phyloP scores from a whole-genome alignment of 2,113 vertebrate species.

The Xiphophorus hellerii region DNA sequence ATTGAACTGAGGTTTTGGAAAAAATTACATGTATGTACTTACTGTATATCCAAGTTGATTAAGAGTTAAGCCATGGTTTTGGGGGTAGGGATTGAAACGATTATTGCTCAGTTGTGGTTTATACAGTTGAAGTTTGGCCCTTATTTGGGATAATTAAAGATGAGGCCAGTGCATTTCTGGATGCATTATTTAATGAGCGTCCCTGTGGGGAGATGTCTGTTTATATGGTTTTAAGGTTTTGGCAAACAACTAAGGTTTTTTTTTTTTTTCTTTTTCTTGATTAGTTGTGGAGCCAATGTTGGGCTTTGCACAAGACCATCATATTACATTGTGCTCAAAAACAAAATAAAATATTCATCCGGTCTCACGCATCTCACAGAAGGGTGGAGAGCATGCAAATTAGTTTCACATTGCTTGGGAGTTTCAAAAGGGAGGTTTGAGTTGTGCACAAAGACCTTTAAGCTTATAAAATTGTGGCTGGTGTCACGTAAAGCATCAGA shows the following conservation, averaged over 20 bases:
- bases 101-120: too few relatives aligned
- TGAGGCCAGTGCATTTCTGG: not conserved
- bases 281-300: not conserved
- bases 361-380: too few relatives aligned
- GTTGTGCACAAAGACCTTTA: too few relatives aligned
- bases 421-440: too few relatives aligned
- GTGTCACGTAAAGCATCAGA: too few relatives aligned
- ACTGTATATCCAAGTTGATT: not conserved
- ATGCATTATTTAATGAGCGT: not conserved
- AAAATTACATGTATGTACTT: not conserved
- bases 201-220: not conserved
- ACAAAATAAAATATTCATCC: not conserved
- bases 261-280: too few relatives aligned
- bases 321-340: not conserved
- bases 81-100: not conserved
- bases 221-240: not conserved
- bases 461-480: too few relatives aligned
- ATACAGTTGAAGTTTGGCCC: too few relatives aligned
- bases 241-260: not conserved
- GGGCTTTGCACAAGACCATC: too few relatives aligned
- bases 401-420: too few relatives aligned
- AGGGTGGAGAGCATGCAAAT: not conserved
- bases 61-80: not conserved
- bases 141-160: not conserved
- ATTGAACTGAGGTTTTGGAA: not conserved